Base-by-base conservation (phyloP, 1,140 invertebrate species). In the Bombus huntii region DNA sequence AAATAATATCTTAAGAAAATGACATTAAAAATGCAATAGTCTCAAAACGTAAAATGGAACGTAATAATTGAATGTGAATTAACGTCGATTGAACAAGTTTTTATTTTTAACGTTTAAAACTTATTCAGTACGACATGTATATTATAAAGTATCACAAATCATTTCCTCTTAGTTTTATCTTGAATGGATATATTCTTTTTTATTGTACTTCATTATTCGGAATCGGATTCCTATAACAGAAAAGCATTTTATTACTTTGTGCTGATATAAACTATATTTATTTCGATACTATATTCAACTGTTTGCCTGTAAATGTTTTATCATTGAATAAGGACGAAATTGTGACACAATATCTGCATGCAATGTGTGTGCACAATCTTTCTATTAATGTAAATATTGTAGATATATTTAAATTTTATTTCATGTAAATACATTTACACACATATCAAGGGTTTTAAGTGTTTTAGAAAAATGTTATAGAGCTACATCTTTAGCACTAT, bases 151-250 rank as follows among this genome's bases (percentile, higher is more conserved):
- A 89, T 89, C 87, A 89, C 88, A 89, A 89, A 89, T 77, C 72
- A 77, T 77, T 39, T 77, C 4, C 74, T 34, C 3, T 39, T 44
- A 72, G 25, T 44, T 53, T 65, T 62, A 73, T 73, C 75, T 89
- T 77, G 68, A 62, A 34, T 72, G 66, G 70, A 80, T 62, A 31
- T 65, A 62, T 53, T 47, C 66, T 85, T 76, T 70, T 31, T n/a
- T 66, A 74, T 74, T 65, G 18, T 76, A 62, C 75, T 39, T 86
- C 47, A 42, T 89, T 91, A 94, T 47, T 94, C 94, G 3, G 93
- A 93, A 87, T 94, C 94, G 44, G 93, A 94, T 90, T 94, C 94
- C 94, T 94, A 85, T 39, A 93, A 94, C 5, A 88, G 85, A 89
- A 88, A 28, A 28, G 42, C 10, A 31, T 53, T 59, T 72, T 37